Evolutionary conservation across 2,888 invertebrate genomes (phyloP).

Genomic region (Neuroscelio doddi): DNA sequence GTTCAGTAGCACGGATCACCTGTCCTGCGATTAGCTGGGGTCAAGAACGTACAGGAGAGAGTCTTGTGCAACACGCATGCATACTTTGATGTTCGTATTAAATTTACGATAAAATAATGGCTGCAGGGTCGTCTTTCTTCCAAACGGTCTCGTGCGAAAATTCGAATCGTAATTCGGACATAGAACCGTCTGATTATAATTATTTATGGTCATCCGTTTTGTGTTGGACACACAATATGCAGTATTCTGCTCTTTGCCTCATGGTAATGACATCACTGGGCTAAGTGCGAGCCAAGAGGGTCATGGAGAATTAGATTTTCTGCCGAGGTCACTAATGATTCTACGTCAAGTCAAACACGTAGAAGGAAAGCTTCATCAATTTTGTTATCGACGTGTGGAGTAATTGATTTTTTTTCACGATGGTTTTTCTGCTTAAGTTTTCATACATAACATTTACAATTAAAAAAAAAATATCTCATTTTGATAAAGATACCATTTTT

Average conservation of each 20-base stretch:
- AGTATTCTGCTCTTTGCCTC: conserved; percentile 22
- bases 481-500: no score
- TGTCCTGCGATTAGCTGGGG: conserved; percentile 69
- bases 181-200: conserved; percentile 44
- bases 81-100: conserved; percentile 39
- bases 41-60: conserved; percentile 55
- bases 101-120: conserved; percentile 70
- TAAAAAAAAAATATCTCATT: background rate
- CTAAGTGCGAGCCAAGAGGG: conserved; percentile 37
- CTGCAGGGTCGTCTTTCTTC: conserved; percentile 49
- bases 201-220: conserved; percentile 55
- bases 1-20: conserved; percentile 60
- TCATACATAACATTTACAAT: background rate
- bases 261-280: conserved; percentile 36
- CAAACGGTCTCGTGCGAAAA: conserved; percentile 56
- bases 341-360: conserved; percentile 29
- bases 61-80: conserved; percentile 5
- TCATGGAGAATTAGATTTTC: conserved; percentile 44
- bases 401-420: conserved; percentile 19
- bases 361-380: conserved; percentile 42
- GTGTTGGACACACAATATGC: conserved; percentile 3
- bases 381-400: conserved; percentile 29
- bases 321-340: conserved; percentile 43
- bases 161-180: conserved; percentile 49
- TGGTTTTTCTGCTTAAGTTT: background rate